Evolutionary conservation across 2,797 vertebrate genomes (phyloP), one percentile per base, ranked within the genome.

Genomic region (Antennarius maculatus): DNA sequence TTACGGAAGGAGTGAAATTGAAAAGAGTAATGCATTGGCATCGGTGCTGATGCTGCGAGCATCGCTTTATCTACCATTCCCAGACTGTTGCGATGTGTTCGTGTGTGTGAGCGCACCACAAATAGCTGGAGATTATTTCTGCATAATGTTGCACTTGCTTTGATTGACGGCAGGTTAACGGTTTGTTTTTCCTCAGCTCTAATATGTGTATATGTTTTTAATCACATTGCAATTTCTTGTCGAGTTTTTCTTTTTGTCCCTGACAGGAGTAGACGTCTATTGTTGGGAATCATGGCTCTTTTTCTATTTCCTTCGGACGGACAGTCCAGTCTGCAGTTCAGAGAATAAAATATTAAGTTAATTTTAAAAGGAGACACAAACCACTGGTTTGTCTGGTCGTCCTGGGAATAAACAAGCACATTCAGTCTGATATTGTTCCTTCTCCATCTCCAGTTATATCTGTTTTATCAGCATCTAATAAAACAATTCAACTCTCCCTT

Each of bases 341-440:
- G 66, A 39, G 18, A 57, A 51, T 52, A 29, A 71, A 60, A 51
- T 39, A 39, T 39, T 39, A 39, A 39, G 37, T 39, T 23, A 23
- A 23, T 23, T 23, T 23, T 23, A 23, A 23, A 23, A 23, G 37
- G 7, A 39, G 37, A 39, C 37, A 11, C 9, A 39, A 39, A 39
- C 7, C 4, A 39, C 37, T 39, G 2, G 17, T 73, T 69, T 54
- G 75, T 54, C 60, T 61, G 45, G 39, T 66, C 29, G 68, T 76
- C 76, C 16, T 34, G n/a, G 51, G 66, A 66, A 76, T 76, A 67
- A 83, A 86, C 75, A 80, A 27, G 52, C 78, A 54, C 67, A 62
- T 71, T 55, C 5, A 69, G 41, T 61, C 65, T 61, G 54, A 77
- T 75, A 15, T 15, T 14, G 15, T 31, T 15, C 7, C 27, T 43